These are phyloP conservation scores for Alectoris magna DNA, from an alignment of 2,797 vertebrate species.

Conservation along the genomic window DNA sequence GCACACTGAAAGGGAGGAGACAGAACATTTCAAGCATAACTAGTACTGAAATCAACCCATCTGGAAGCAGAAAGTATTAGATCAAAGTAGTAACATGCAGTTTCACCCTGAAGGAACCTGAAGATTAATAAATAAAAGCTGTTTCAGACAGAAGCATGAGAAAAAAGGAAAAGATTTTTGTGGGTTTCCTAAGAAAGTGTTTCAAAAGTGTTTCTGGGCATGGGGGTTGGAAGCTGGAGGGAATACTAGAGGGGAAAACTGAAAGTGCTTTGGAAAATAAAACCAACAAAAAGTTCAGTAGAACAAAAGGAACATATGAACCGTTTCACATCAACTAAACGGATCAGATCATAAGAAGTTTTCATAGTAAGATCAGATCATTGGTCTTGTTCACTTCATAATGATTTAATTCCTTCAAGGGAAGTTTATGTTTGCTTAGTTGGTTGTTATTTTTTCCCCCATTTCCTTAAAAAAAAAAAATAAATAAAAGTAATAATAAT, in stretches of 20 bases:
- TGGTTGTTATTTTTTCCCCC: too few species aligned
- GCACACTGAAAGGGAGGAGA: neutral
- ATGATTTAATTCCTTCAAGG: neutral
- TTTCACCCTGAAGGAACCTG: neutral
- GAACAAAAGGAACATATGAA: neutral
- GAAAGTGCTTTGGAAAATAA: neutral
- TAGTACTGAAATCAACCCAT: neutral
- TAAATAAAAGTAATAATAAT: neutral
- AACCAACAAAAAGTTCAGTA: neutral
- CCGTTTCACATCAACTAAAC: neutral
- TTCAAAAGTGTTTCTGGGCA: neutral
- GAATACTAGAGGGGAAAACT: neutral
- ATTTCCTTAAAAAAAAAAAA: neutral
- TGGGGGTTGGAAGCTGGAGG: neutral
- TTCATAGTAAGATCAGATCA: neutral
- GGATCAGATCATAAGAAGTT: neutral
- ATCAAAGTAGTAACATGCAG: neutral
- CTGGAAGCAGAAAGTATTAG: neutral
- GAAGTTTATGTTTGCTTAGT: neutral
- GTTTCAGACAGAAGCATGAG: neutral
- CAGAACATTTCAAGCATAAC: neutral
- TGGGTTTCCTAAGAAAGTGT: neutral
- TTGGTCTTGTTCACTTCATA: neutral
- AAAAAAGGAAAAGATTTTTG: neutral
- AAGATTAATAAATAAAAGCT: neutral